phyloP scores from a whole-genome alignment of 2,888 invertebrate genomes.

The Pyrgus malvae region DNA sequence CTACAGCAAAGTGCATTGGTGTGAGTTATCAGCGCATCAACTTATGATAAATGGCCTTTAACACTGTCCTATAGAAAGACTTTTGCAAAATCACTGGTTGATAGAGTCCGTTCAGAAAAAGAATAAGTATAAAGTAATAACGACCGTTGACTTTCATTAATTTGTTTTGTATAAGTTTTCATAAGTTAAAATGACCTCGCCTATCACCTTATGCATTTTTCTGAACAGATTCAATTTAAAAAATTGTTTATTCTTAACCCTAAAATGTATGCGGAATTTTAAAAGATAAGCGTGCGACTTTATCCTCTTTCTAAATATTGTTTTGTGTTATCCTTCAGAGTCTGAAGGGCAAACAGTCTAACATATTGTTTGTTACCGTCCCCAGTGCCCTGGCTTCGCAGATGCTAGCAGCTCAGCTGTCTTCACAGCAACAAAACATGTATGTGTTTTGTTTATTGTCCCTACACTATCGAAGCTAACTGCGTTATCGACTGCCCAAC shows the following conservation, averaged over 20 bases:
- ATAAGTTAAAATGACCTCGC: no score
- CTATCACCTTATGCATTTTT: no score
- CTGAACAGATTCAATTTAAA: no score
- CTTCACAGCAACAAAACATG: conserved; percentile 96
- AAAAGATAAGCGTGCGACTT: conserved; percentile 61
- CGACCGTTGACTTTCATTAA: no score
- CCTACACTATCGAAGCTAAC: conserved; percentile 50
- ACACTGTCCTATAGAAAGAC: no score
- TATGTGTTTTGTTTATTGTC: conserved; percentile 86
- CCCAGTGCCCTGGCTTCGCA: conserved; percentile 98
- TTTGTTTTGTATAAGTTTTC: no score
- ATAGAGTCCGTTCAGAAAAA: no score
- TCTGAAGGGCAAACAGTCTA: conserved; percentile 53
- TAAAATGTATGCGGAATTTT: background rate
- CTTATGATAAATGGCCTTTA: no score
- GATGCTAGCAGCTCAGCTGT: conserved; percentile 96
- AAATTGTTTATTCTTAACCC: background rate
- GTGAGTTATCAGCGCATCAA: no score
- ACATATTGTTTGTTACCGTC: conserved; percentile 82
- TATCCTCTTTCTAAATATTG: conserved; percentile 36
- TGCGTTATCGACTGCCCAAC: conserved; percentile 28
- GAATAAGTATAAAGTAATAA: no score
- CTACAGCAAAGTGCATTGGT: no score
- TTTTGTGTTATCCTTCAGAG: conserved; percentile 38
- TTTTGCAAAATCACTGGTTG: no score